Evolutionary conservation across 2,888 invertebrate species (phyloP).

Genomic region (Hypselothyrea guttata): DNA sequence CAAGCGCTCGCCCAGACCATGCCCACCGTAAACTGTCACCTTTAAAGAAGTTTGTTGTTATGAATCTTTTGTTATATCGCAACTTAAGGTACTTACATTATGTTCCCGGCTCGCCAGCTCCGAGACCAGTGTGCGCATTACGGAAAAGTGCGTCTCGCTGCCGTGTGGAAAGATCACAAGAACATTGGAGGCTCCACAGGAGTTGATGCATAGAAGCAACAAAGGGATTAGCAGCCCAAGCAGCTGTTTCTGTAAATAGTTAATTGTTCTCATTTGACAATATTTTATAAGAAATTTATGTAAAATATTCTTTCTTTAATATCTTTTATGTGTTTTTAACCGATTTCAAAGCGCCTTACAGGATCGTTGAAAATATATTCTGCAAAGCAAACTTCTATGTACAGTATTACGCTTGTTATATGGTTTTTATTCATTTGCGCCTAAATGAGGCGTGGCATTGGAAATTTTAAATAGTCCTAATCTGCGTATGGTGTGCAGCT

Average conservation of each 20-base stretch:
- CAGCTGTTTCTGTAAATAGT: neutral
- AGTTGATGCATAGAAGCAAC: slow-evolving; percentile 8
- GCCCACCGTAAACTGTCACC: slow-evolving; percentile 79
- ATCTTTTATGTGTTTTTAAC: too few relatives aligned
- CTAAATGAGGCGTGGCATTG: too few relatives aligned
- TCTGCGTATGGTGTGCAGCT: too few relatives aligned
- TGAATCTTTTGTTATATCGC: neutral
- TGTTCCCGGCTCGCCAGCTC: slow-evolving; percentile 83
- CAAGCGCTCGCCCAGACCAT: slow-evolving; percentile 79
- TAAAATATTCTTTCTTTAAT: neutral
- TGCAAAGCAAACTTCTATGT: too few relatives aligned
- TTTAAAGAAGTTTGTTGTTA: slow-evolving; percentile 19
- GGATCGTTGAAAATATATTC: too few relatives aligned
- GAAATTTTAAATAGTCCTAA: too few relatives aligned
- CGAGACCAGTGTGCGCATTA: slow-evolving; percentile 81
- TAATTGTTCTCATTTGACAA: neutral
- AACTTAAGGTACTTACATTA: slow-evolving; percentile 77
- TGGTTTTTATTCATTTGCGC: too few relatives aligned
- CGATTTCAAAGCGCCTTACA: too few relatives aligned
- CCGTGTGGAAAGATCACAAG: slow-evolving; percentile 79
- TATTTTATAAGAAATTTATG: too few relatives aligned
- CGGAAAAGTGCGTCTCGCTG: slow-evolving; percentile 81
- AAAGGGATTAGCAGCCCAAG: slow-evolving; percentile 1
- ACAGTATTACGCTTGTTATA: too few relatives aligned
- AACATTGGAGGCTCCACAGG: slow-evolving; percentile 65